Percentiles rank a stretch among this genome's conserved stretches.
These are phyloP conservation scores for Palythoa grandis DNA, from an alignment of 92 coral and sea anemone species.

Conservation along the genomic window DNA sequence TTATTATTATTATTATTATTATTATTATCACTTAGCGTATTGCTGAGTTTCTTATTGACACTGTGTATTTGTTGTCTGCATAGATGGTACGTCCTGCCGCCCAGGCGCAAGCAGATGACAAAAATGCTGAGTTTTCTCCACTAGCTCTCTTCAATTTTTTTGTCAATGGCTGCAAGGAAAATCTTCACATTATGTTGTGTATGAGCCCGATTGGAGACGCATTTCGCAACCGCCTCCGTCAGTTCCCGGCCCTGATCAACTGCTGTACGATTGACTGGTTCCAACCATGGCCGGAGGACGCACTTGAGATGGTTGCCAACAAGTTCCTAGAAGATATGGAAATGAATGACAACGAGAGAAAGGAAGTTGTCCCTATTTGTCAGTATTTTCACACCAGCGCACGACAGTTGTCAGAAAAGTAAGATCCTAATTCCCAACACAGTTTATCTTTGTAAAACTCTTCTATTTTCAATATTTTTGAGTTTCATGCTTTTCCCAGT, in stretches of 20 bases:
- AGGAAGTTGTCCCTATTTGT: conserved; percentile 89
- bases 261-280: conserved; percentile 99
- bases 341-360: conserved; percentile 90
- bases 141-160: conserved; percentile 96
- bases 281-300: conserved; percentile 99
- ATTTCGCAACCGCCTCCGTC: conserved; percentile 95
- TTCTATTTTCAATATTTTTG: not conserved
- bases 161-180: conserved; percentile 95
- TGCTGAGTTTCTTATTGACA: not conserved
- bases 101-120: conserved; percentile 98
- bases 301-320: conserved; percentile 98
- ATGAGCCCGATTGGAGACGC: conserved; percentile 99
- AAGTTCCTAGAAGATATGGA: conserved; percentile 93
- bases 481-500: not conserved
- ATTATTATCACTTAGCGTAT: no score
- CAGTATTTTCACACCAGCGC: conserved; percentile 97
- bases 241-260: conserved; percentile 98
- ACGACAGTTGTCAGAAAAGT: conserved; percentile 95
- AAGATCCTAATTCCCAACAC: conserved; percentile 5
- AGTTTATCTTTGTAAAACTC: not conserved
- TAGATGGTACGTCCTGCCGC: conserved; percentile 98
- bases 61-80: not conserved
- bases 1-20: no score
- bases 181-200: conserved; percentile 97
- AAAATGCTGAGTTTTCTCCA: conserved; percentile 96